Evolutionary conservation across 2,113 vertebrate genomes (phyloP), one percentile per base, ranked within the genome.

Genomic region (Melanostigma gelatinosum): DNA sequence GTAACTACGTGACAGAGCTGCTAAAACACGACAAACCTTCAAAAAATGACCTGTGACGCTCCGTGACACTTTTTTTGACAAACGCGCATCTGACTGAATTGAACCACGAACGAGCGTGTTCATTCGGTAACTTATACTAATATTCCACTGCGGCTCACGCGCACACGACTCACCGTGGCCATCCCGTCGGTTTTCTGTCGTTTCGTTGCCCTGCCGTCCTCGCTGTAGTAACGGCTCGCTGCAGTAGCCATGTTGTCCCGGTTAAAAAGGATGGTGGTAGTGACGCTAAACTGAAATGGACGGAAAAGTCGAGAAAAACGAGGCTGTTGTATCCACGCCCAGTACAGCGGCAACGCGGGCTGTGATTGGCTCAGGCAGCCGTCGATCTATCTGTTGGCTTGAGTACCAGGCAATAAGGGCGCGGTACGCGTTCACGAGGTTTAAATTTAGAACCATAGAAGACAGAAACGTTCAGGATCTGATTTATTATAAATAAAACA

Each of bases 141-240:
- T 29, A 5, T 13, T 7, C 9, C 8, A 0, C 3, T 0, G 18
- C 5, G 6, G 18, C 6, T 1, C 24, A 2, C 8, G 20, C 50
- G 0, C 22, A 2, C 27, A 4, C 2, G 9, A 67, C 82, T 89
- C 85, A 95, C 96, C 93, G 94, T 95, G 63, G 92, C 91, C 95
- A 95, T 96, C 66, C 94, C 96, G 92, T 96, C 96, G 50, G 96
- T 98, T 94, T 97, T 97, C 87, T 96, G 95, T 65, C 96, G 90
- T 84, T 98, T 98, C 10, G 96, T 96, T 64, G 97, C 97, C 82
- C 97, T 94, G 80, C 97, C 96, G 87, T 96, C 97, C 79, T 97
- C 97, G 83, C 93, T 96, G 92, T 96, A 96, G 72, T 97, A 96
- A 54, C 96, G 96, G 89, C 95, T 94, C 85, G 94, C 90, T 29